A percentile compares a stretch with the other conserved stretches of the same genome.
phyloP scores from a whole-genome alignment of 2,888 invertebrate genomes.

The Chironomus tentans region DNA sequence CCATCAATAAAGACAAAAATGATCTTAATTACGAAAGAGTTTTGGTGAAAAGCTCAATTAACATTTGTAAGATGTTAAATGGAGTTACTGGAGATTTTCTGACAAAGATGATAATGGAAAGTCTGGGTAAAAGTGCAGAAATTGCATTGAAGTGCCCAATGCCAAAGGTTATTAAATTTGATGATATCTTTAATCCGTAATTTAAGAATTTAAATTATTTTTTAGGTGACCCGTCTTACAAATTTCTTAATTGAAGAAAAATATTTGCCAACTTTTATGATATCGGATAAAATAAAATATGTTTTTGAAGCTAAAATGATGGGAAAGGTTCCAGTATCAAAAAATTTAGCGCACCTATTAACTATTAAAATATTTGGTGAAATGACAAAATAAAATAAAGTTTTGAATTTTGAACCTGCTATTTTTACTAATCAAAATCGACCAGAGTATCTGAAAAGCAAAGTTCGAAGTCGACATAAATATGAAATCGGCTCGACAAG shows the following conservation, averaged over 20 bases:
- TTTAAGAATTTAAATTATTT: not conserved
- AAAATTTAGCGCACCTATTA: not conserved
- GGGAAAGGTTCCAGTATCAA: not conserved
- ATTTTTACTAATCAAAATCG: too few relatives aligned
- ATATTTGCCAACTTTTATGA: not conserved
- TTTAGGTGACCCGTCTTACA: not conserved
- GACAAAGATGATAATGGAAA: not conserved
- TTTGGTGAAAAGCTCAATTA: not conserved
- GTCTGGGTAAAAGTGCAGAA: not conserved
- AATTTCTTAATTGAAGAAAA: not conserved
- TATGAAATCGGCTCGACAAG: too few relatives aligned
- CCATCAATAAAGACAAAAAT: not conserved
- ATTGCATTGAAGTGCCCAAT: not conserved
- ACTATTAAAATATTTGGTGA: not conserved
- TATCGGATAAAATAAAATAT: not conserved
- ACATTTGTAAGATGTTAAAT: not conserved
- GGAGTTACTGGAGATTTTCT: not conserved
- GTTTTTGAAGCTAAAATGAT: not conserved
- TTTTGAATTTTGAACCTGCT: too few relatives aligned
- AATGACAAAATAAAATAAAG: not conserved
- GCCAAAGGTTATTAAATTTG: not conserved
- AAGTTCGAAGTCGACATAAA: too few relatives aligned
- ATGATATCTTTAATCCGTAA: too few relatives aligned
- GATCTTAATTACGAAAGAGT: not conserved
- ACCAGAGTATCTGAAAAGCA: too few relatives aligned